Base-by-base conservation (phyloP, 2,797 vertebrate species). In the Enoplosus armatus region DNA sequence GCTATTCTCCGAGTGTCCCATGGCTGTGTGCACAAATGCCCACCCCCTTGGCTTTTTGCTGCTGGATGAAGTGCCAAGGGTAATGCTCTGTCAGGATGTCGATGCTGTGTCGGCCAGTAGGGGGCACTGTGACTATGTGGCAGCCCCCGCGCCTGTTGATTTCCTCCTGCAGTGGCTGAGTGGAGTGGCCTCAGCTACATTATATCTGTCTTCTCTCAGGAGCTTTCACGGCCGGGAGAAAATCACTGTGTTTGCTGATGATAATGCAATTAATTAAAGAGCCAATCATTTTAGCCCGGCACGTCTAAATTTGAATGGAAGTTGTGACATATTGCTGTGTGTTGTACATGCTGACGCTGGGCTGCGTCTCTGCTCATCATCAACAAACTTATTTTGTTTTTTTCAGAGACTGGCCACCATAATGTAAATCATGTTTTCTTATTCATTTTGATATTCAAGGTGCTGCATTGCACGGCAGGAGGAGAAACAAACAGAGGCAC, bases 241-340 rank as follows among this genome's bases (percentile, higher is more conserved):
- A 93, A 92, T 92, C 92, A 87, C 90, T 91, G 92, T 93, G 91
- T 94, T 94, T 94, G 91, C 91, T 88, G 91, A 94, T 92, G 93
- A 94, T 94, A 93, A 93, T 94, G 92, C 92, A 93, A 94, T 94
- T 94, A 93, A 92, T 94, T 93, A 93, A 93, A 91, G 89, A 93
- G 89, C 89, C 91, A 92, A 93, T 94, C 92, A 92, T 90, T 93
- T 92, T 90, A 87, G 91, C 87, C 89, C 16, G 26, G 85, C 89
- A 86, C 79, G 64, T 93, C 89, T 83, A 77, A 64, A 90, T 93
- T 83, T 83, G 86, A 93, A 90, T 85, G 76, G 87, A 90, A 90
- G 85, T 88, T 77, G 82, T 82, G 89, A 90, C 89, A 89, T 85
- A 87, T 86, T 85, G 75, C 82, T 70, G 80, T 72, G 77, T 86